Evolutionary conservation across 1,140 invertebrate species (phyloP), one percentile per base, ranked within the genome.

Genomic region (Centruroides sculpturatus): DNA sequence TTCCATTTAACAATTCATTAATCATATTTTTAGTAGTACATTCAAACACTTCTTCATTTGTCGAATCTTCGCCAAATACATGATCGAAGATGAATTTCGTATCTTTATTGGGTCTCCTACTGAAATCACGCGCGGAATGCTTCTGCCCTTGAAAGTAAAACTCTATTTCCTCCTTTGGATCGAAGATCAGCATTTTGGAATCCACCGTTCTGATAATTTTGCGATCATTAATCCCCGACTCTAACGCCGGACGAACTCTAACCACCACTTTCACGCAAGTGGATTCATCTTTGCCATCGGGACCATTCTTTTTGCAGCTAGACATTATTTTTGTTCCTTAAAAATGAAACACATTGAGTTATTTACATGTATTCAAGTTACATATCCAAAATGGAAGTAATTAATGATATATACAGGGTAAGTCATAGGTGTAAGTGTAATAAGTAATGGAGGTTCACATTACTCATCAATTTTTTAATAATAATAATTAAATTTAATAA

Each of bases 31-130:
- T 83, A 0, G 86, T 91, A 47, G 83, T 87, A n/a, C 79, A 80
- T 65, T 85, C 78, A 71, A 87, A 93, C 8, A 94, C 81, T 66
- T 89, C 79, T 11, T 74, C 65, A 71, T 92, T 93, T 0, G 77
- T 79, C 1, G 79, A 72, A 23, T 74, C n/a, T 34, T 61, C 75
- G 51, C 81, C 81, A 74, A 89, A 96, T 0, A 97, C 85, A 64
- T 79, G 74, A 74, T 95, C 90, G 75, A 94, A 96, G 3, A 82
- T 81, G 79, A 94, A 95, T 56, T 86, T 82, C 35, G 91, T 70
- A 66, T 96, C 86, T 70, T 90, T 92, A 66, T 90, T 87, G 34
- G 83, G 80, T 55, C 84, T 84, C 69, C 88, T 90, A 5, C 84
- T 76, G 49, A 92, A 82, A 70, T 92, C 89, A 54, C 90, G 80